Conservation (phyloP, 2,888 invertebrate genomes). For the Apoderus coryli region DNA sequence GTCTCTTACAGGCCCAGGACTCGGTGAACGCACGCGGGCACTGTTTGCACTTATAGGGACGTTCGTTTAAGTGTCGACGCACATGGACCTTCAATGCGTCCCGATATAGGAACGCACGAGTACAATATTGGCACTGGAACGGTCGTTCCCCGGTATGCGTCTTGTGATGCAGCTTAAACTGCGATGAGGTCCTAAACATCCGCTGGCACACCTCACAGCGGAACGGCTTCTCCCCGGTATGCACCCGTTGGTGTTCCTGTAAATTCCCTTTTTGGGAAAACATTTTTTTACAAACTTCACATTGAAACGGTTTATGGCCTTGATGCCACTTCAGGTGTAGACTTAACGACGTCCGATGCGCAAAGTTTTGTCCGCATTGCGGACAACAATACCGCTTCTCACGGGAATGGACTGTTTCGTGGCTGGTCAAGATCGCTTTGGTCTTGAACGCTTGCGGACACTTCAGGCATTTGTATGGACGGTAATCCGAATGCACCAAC, state of each 20-base stretch:
- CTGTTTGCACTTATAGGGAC: constrained; percentile 43
- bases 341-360: constrained; percentile 63
- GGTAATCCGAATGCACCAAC: constrained; percentile 56
- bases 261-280: constrained; percentile 70
- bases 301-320: constrained; percentile 53
- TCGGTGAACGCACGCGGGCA: constrained; percentile 44
- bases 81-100: not conserved
- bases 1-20: constrained; percentile 48
- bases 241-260: constrained; percentile 60
- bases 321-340: constrained; percentile 59
- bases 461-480: constrained; percentile 48
- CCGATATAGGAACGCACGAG: not conserved
- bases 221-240: constrained; percentile 65
- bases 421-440: constrained; percentile 55
- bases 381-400: constrained; percentile 42
- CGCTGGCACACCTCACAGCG: constrained; percentile 50
- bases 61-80: constrained; percentile 25
- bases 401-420: constrained; percentile 56
- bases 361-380: constrained; percentile 57
- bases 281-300: constrained; percentile 52
- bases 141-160: constrained; percentile 38
- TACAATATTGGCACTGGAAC: constrained; percentile 1
- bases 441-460: constrained; percentile 52
- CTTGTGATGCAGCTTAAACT: constrained; percentile 50
- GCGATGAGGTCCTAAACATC: constrained; percentile 60